Evolutionary conservation across 2,797 vertebrate species (phyloP).

Genomic region (Gallinago nigripennis): DNA sequence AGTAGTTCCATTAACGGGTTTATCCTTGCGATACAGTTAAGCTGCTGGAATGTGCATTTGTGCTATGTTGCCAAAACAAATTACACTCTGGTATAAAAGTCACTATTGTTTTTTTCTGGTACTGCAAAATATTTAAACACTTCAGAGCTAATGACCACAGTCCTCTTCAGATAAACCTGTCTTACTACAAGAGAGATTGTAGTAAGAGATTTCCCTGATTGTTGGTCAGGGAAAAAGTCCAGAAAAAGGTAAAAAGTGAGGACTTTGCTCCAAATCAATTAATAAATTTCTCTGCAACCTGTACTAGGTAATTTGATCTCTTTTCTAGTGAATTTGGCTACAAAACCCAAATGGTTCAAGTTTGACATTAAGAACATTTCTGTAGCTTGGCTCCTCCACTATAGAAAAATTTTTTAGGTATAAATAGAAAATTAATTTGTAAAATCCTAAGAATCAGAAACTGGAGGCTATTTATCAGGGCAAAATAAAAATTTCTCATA

Average conservation of each 20-base stretch:
- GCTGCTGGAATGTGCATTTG: conserved; percentile 57
- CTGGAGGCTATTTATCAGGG: not conserved
- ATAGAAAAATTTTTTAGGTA: not conserved
- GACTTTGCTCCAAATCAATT: not conserved
- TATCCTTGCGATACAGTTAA: conserved; percentile 64
- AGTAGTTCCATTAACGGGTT: conserved; percentile 35
- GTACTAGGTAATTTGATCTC: not conserved
- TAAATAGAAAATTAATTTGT: not conserved
- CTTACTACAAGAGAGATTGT: not conserved
- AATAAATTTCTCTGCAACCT: not conserved
- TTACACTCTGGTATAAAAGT: conserved; percentile 24
- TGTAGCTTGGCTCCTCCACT: not conserved
- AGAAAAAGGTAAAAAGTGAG: not conserved
- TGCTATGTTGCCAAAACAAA: conserved; percentile 54
- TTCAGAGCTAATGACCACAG: conserved; percentile 40
- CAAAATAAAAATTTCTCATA: not conserved
- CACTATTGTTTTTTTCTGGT: conserved; percentile 25
- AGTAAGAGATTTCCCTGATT: not conserved
- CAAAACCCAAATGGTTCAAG: not conserved
- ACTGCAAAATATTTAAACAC: conserved; percentile 20
- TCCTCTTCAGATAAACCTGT: conserved; percentile 39
- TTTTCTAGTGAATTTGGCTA: not conserved
- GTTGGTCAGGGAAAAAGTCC: not conserved
- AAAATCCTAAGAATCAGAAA: not conserved
- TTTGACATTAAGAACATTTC: not conserved